Conservation (phyloP, 1,140 invertebrate species). For the Orchesella cincta region DNA sequence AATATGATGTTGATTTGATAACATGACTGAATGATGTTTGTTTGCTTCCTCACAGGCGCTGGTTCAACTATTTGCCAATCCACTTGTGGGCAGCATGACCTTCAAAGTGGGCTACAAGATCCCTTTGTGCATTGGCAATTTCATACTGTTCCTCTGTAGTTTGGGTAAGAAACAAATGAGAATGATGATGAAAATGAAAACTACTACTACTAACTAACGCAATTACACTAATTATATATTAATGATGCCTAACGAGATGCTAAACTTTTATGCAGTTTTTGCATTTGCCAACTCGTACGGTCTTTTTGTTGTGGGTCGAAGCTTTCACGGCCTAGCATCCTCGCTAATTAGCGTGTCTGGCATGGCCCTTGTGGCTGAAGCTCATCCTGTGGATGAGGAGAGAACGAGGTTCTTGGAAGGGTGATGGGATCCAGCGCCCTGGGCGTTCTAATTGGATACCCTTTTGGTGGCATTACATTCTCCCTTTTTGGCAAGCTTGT, state of each 20-base stretch:
- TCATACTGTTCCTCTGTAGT: constrained; percentile 76
- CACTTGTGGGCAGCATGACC: constrained; percentile 74
- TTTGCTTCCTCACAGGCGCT: no score
- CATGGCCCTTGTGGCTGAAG: constrained; percentile 61
- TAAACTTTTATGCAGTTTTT: constrained; percentile 72
- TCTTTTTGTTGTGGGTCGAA: constrained; percentile 74
- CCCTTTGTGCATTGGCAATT: constrained; percentile 78
- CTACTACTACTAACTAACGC: no score
- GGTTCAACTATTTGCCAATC: constrained; percentile 81
- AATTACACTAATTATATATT: no score
- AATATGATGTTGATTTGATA: constrained; percentile 13
- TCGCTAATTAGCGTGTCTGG: constrained; percentile 72
- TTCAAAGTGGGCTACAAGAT: constrained; percentile 72
- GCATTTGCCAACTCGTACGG: constrained; percentile 76
- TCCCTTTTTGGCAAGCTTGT: constrained; percentile 72
- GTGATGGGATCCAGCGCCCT: constrained; percentile 77
- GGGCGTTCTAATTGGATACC: constrained; percentile 77
- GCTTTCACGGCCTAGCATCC: constrained; percentile 82
- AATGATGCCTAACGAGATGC: no score
- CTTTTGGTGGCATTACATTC: constrained; percentile 75
- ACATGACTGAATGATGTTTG: no score
- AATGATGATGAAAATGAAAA: no score
- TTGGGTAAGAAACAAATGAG: constrained; percentile 68
- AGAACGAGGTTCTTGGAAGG: constrained; percentile 72
- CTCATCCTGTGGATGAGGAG: constrained; percentile 62